Evolutionary conservation across 2,888 invertebrate species (phyloP).

Genomic region (Caenorhabditis angaria): DNA sequence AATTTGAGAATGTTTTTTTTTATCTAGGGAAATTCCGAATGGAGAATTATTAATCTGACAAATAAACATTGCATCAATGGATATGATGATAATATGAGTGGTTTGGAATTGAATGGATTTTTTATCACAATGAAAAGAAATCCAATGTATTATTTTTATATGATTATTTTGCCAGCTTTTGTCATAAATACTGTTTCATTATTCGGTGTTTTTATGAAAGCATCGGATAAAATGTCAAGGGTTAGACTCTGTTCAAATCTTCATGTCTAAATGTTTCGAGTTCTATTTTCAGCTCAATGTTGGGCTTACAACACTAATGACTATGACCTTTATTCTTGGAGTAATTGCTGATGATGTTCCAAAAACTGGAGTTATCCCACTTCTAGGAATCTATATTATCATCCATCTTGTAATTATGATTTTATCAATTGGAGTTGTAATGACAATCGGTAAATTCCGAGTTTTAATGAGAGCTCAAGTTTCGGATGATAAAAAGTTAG

Average conservation of each 20-base stretch:
- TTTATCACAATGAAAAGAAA: constrained; percentile 26
- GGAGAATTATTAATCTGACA: constrained; percentile 18
- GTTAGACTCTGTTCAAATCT: too few species aligned
- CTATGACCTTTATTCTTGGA: constrained; percentile 43
- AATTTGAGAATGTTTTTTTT: neutral
- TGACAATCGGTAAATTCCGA: too few species aligned
- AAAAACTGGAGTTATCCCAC: constrained; percentile 27
- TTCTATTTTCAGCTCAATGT: constrained; percentile 26
- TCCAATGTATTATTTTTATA: constrained; percentile 37
- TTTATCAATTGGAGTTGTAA: constrained; percentile 17
- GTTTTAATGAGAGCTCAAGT: too few species aligned
- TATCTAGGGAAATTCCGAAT: constrained; percentile 35
- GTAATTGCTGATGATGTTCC: constrained; percentile 40
- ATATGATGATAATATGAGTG: constrained; percentile 23
- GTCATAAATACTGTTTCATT: constrained; percentile 32
- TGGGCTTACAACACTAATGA: constrained; percentile 39
- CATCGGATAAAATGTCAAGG: constrained; percentile 36
- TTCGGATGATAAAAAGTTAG: too few species aligned
- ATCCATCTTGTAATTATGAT: constrained; percentile 28
- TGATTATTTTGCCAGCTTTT: constrained; percentile 33
- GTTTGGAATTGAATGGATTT: constrained; percentile 24
- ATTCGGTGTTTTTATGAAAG: constrained; percentile 25
- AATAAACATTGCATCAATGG: constrained; percentile 5
- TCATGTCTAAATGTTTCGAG: too few species aligned
- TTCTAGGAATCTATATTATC: constrained; percentile 32